phyloP scores from a whole-genome alignment of 2,888 invertebrate genomes.

The Pandemis heparana region DNA sequence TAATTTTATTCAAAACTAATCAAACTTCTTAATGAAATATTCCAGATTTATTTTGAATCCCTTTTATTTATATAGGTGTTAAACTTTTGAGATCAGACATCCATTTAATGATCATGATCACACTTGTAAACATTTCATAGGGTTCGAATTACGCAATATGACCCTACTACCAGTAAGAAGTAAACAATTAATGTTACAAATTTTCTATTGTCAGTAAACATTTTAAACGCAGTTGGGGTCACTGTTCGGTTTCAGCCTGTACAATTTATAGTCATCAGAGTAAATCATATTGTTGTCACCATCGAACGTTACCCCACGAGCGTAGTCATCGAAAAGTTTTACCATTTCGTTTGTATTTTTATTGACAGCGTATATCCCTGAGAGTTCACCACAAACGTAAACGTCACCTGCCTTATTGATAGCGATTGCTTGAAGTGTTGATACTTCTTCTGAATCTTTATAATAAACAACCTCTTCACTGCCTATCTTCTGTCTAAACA shows the following conservation, averaged over 20 bases:
- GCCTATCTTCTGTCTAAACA: not conserved
- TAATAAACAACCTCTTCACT: not conserved
- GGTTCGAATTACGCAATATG: too few species aligned
- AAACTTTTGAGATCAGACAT: too few species aligned
- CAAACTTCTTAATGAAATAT: too few species aligned
- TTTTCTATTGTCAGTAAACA: not conserved
- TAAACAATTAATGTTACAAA: too few species aligned
- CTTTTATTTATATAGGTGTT: too few species aligned
- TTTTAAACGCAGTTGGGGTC: not conserved
- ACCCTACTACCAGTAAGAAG: too few species aligned
- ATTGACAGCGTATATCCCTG: not conserved
- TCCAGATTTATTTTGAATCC: too few species aligned
- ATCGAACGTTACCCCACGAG: not conserved
- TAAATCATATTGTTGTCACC: not conserved
- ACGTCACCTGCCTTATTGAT: not conserved
- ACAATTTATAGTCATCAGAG: not conserved
- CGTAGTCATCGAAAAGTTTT: not conserved
- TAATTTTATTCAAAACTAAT: too few species aligned
- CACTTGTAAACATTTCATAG: too few species aligned
- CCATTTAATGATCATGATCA: too few species aligned
- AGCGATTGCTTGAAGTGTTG: not conserved
- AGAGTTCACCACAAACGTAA: not conserved
- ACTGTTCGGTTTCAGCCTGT: not conserved
- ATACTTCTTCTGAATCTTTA: not conserved
- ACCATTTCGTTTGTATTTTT: not conserved